phyloP scores from a whole-genome alignment of 2,888 invertebrate genomes.

The Cryptophagus acutangulus region DNA sequence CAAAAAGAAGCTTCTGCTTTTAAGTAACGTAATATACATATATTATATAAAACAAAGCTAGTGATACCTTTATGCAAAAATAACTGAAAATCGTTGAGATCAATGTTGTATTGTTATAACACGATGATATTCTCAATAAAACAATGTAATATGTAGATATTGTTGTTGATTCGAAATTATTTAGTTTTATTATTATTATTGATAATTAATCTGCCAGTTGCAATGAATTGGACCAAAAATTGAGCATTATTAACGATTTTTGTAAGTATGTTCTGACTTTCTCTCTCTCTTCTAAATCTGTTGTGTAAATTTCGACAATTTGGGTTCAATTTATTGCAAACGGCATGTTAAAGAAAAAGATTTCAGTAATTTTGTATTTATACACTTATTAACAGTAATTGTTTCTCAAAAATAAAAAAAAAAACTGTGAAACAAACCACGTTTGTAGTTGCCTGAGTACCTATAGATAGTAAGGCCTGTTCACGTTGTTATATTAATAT shows the following conservation, averaged over 20 bases:
- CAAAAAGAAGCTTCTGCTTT: slow-evolving; percentile 38
- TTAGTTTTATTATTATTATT: slow-evolving; percentile 29
- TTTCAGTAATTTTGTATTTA: slow-evolving; percentile 44
- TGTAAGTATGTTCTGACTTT: too few species aligned
- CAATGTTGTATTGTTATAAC: slow-evolving; percentile 63
- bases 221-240: too few species aligned
- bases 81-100: slow-evolving; percentile 55
- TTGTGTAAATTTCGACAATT: too few species aligned
- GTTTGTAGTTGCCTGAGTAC: slow-evolving; percentile 49
- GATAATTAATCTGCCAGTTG: too few species aligned
- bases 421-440: slow-evolving; percentile 41
- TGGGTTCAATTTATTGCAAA: too few species aligned
- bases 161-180: slow-evolving; percentile 42
- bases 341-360: too few species aligned
- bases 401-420: slow-evolving; percentile 36
- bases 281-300: too few species aligned
- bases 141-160: slow-evolving; percentile 47
- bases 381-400: slow-evolving; percentile 46
- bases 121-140: slow-evolving; percentile 49
- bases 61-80: slow-evolving; percentile 44
- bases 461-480: slow-evolving; percentile 50
- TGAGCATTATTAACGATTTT: slow-evolving; percentile 19
- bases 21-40: slow-evolving; percentile 26
- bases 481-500: slow-evolving; percentile 48
- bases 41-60: slow-evolving; percentile 40